phyloP scores from a whole-genome alignment of 2,113 vertebrate genomes.

The Lipotes vexillifer region DNA sequence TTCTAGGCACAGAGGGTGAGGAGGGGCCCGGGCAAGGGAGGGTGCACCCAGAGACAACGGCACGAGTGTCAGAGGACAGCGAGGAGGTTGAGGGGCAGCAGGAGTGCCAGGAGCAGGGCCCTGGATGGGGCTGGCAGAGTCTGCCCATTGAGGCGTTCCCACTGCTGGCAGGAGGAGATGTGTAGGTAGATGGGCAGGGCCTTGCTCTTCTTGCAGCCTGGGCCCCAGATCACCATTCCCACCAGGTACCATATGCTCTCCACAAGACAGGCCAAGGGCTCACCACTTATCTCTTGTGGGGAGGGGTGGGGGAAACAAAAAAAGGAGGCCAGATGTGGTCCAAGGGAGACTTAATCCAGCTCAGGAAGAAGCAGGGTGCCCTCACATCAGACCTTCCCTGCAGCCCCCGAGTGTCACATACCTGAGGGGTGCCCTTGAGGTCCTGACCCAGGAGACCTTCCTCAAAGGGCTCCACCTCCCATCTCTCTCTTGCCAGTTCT shows the following conservation, averaged over 20 bases:
- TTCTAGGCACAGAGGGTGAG: too few species aligned
- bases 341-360: rapidly evolving
- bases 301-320: background rate
- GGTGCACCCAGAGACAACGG: rapidly evolving
- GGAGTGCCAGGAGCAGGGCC: background rate
- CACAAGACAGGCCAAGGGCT: constrained; percentile 43
- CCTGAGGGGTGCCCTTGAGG: background rate
- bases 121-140: background rate
- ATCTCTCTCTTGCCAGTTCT: background rate
- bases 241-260: constrained; percentile 17
- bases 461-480: background rate
- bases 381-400: background rate
- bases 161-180: background rate
- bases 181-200: constrained; percentile 35
- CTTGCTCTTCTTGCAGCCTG: background rate
- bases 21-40: background rate
- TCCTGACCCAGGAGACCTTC: background rate
- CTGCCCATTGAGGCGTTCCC: background rate
- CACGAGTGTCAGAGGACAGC: background rate
- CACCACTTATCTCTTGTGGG: constrained; percentile 25
- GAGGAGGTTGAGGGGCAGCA: background rate
- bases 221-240: constrained; percentile 57
- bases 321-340: background rate
- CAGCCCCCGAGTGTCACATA: background rate
- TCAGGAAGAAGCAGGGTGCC: background rate